Conservation (phyloP, 1,140 invertebrate genomes). For the Bombus superbus region DNA sequence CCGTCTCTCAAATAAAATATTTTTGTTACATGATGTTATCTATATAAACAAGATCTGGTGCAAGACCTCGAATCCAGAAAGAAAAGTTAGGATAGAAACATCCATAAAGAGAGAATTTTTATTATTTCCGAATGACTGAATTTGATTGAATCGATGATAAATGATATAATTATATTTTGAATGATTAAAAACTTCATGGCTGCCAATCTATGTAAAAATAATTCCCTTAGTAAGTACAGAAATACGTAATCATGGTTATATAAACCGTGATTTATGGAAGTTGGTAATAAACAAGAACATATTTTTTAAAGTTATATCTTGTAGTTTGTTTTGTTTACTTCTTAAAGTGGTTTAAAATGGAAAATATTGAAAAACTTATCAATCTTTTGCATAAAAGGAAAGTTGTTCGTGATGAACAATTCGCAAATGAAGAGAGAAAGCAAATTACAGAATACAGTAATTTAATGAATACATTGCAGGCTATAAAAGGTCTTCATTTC, state of each 20-base stretch:
- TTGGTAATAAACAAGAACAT: background rate
- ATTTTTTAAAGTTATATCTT: background rate
- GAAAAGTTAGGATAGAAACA: background rate
- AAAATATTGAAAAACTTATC: conserved; percentile 49
- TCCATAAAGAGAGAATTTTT: background rate
- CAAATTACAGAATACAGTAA: conserved; percentile 40
- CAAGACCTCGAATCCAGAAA: background rate
- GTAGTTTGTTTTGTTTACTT: background rate
- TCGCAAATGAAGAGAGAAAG: conserved; percentile 18
- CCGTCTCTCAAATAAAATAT: no score
- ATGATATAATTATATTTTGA: no score
- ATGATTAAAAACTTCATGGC: background rate
- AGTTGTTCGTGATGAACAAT: conserved; percentile 19
- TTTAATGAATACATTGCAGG: conserved; percentile 36
- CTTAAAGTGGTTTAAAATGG: conserved; percentile 38
- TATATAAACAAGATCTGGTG: background rate
- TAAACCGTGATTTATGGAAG: background rate
- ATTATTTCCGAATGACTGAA: no score
- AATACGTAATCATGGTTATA: background rate
- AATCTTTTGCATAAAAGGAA: conserved; percentile 43
- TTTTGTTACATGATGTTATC: no score
- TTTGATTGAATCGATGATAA: no score
- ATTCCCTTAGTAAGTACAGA: background rate
- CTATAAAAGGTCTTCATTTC: conserved; percentile 44
- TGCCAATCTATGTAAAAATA: background rate